phyloP scores from a whole-genome alignment of 2,888 invertebrate genomes.

The Chelonus formosanus region DNA sequence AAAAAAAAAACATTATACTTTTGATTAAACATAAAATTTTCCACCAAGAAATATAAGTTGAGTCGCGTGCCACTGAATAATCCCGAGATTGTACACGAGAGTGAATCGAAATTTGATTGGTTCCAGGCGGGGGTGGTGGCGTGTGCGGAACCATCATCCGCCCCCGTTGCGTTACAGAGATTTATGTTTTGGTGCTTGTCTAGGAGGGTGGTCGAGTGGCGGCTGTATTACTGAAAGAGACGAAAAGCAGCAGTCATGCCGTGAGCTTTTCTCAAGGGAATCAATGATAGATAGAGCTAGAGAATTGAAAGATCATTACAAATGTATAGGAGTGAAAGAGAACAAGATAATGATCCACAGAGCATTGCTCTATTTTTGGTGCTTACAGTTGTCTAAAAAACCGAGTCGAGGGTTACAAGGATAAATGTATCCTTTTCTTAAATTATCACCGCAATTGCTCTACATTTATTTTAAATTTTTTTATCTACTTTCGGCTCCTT shows the following conservation, averaged over 20 bases:
- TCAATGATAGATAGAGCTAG: slow-evolving; percentile 36
- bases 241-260: slow-evolving; percentile 49
- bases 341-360: slow-evolving; percentile 31
- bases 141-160: slow-evolving; percentile 41
- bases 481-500: background rate
- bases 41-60: slow-evolving; percentile 21
- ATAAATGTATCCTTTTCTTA: slow-evolving; percentile 62
- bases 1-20: slow-evolving; percentile 28
- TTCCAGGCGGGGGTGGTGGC: slow-evolving; percentile 48
- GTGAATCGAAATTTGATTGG: slow-evolving; percentile 61
- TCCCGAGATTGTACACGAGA: slow-evolving; percentile 33
- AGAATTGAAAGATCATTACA: slow-evolving; percentile 38
- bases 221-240: slow-evolving; percentile 39
- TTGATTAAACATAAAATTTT: slow-evolving; percentile 34
- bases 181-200: slow-evolving; percentile 55
- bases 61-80: slow-evolving; percentile 30
- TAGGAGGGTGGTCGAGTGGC: slow-evolving; percentile 1
- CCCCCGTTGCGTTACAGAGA: slow-evolving; percentile 50
- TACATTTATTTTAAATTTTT: slow-evolving; percentile 12
- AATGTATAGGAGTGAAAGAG: slow-evolving; percentile 8
- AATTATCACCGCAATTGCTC: slow-evolving; percentile 52
- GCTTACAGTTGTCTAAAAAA: background rate
- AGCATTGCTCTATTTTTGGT: slow-evolving; percentile 39
- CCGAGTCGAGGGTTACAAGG: slow-evolving; percentile 37
- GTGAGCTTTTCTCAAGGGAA: slow-evolving; percentile 51